Evolutionary conservation across 2,113 vertebrate genomes (phyloP), one percentile per base, ranked within the genome.

Genomic region (Bombycilla garrulus): DNA sequence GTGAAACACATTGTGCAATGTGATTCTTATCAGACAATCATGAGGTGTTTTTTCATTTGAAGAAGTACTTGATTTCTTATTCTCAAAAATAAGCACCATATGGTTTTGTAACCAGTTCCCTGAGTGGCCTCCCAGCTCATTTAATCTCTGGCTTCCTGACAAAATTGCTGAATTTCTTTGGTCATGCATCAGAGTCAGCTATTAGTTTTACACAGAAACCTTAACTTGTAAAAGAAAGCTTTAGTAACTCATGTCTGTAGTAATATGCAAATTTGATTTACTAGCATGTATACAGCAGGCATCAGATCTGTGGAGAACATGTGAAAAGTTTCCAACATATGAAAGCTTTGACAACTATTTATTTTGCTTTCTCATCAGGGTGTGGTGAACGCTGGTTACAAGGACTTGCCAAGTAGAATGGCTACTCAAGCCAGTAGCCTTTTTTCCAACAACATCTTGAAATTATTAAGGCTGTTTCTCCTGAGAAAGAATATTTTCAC

Each of bases 391-490:
- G 88, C 98, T 65, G 98, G 98, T 91, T 98, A 97, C 96, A 97
- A 97, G 13, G 96, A 98, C 94, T 97, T 99, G 97, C 98, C 98
- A 95, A 99, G 98, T 79, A 98, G 97, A 95, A 98, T 98, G 98
- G 96, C 98, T 87, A 98, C 98, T 81, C 98, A 98, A 95, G 98
- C 99, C 96, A 98, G 98, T 98, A 98, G 98, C 77, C 97, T 98
- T 88, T 99, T 98, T 95, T 99, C 98, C 45, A 98, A 97, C 97
- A 98, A 98, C 95, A 93, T 99, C 66, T 98, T 99, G 97, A 99
- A 98, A 93, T 97, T 98, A 96, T 98, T 99, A 97, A 99, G 97
- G 98, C 95, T 93, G 97, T 98, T 94, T 99, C 98, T 97, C 98
- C 98, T 53, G 97, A 98, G 95, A 98, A 98, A 96, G 98, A 98